Evolutionary conservation across 2,797 vertebrate species (phyloP).

Genomic region (Trichosurus vulpecula): DNA sequence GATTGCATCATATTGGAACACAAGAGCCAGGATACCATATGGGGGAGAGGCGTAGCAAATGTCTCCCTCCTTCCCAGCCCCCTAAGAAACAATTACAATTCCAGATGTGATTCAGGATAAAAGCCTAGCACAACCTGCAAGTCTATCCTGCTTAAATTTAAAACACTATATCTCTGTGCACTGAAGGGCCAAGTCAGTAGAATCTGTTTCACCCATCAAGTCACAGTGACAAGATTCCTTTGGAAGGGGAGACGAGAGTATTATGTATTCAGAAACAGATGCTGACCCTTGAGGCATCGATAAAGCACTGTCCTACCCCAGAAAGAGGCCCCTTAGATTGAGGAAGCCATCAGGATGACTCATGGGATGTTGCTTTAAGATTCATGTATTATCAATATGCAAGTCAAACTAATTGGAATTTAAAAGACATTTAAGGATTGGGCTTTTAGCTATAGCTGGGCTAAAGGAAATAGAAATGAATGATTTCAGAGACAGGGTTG

Average conservation of each 20-base stretch:
- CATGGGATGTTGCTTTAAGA: neutral
- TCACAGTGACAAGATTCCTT: no score
- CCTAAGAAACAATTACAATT: neutral
- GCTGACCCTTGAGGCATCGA: neutral
- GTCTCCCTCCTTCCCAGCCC: fast-evolving
- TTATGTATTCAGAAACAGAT: neutral
- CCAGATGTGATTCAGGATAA: slow-evolving; percentile 7
- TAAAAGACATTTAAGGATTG: neutral
- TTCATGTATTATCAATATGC: neutral
- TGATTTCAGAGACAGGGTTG: neutral
- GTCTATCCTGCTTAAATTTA: neutral
- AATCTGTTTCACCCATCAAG: neutral
- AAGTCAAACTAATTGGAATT: neutral
- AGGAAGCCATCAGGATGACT: neutral
- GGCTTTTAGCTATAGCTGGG: neutral
- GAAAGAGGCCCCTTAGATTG: neutral
- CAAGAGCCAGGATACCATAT: neutral
- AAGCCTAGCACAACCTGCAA: slow-evolving; percentile 20
- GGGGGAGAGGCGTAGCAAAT: neutral
- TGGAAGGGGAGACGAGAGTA: neutral
- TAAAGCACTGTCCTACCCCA: neutral
- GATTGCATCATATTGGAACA: slow-evolving; percentile 47
- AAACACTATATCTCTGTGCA: neutral
- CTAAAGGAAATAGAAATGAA: neutral
- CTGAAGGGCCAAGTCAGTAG: slow-evolving; percentile 29